These are phyloP conservation scores for Rousettus madagascariensis DNA, from an alignment of 2,797 vertebrate species.

Conservation along the genomic window DNA sequence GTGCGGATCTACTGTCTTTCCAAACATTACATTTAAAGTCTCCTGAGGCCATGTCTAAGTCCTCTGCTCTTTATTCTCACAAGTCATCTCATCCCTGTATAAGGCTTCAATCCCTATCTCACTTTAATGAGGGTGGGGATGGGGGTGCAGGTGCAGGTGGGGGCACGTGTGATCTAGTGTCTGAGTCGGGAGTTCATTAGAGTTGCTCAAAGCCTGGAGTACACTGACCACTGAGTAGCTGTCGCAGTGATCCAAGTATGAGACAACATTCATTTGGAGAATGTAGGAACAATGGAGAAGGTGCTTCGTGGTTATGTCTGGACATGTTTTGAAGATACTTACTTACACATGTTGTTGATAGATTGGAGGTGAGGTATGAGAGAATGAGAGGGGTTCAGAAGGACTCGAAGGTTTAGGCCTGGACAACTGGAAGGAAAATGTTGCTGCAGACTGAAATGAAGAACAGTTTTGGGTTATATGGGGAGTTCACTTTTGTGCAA, in stretches of 20 bases:
- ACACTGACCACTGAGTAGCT: no score
- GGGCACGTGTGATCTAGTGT: background rate
- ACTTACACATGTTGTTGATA: background rate
- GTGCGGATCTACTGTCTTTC: background rate
- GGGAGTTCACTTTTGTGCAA: background rate
- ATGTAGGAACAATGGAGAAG: accelerated
- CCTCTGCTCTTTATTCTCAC: background rate
- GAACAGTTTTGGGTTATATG: background rate
- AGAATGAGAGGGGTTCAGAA: background rate
- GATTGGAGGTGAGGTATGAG: background rate
- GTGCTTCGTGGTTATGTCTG: background rate
- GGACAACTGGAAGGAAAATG: no score
- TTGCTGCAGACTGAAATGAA: background rate
- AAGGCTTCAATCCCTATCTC: background rate
- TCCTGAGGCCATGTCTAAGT: background rate
- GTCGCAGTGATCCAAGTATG: background rate
- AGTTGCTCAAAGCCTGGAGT: background rate
- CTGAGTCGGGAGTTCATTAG: background rate
- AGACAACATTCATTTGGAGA: background rate
- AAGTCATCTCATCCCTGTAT: no score
- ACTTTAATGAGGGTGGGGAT: background rate
- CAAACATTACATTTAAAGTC: background rate
- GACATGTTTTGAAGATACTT: background rate
- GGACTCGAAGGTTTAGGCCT: background rate
- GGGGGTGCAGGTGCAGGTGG: no score